Evolutionary conservation across 1,140 invertebrate genomes (phyloP).

Genomic region (Caenorhabditis brenneri): DNA sequence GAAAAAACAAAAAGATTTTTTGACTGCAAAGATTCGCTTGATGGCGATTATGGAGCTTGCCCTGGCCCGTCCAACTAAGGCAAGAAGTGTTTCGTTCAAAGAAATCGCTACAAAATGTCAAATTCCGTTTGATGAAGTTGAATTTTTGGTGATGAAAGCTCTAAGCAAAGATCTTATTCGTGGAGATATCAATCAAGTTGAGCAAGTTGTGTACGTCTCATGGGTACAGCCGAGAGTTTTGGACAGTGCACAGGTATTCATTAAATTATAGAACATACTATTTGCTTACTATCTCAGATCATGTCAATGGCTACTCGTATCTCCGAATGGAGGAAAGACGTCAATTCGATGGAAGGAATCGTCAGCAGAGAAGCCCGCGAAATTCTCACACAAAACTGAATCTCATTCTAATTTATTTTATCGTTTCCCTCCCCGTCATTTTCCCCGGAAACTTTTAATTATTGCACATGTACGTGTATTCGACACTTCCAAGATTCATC

Average conservation of each 20-base stretch:
- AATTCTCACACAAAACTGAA: slow-evolving; percentile 60
- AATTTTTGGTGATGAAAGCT: slow-evolving; percentile 96
- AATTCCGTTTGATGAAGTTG: slow-evolving; percentile 80
- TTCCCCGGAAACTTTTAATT: not conserved
- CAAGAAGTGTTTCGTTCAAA: slow-evolving; percentile 83
- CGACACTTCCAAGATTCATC: not conserved
- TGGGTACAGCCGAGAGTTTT: slow-evolving; percentile 92
- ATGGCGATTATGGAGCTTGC: slow-evolving; percentile 95
- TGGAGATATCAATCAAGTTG: slow-evolving; percentile 91
- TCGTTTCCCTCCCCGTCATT: not conserved
- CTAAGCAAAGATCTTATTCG: slow-evolving; percentile 89
- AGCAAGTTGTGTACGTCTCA: slow-evolving; percentile 80
- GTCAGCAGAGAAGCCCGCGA: slow-evolving; percentile 60
- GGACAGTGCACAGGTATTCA: slow-evolving; percentile 75
- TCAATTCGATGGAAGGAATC: slow-evolving; percentile 55
- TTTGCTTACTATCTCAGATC: too few relatives aligned
- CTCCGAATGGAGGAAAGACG: slow-evolving; percentile 56
- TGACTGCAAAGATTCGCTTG: slow-evolving; percentile 87
- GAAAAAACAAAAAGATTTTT: slow-evolving; percentile 81
- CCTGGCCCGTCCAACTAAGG: slow-evolving; percentile 77
- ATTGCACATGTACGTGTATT: slow-evolving; percentile 12
- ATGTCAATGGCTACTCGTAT: slow-evolving; percentile 59
- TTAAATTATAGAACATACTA: too few relatives aligned
- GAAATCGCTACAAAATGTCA: slow-evolving; percentile 87
- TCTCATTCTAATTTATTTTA: slow-evolving; percentile 9